Conservation (phyloP, 2,797 vertebrate genomes). For the Sebastiscus albofasciatus region DNA sequence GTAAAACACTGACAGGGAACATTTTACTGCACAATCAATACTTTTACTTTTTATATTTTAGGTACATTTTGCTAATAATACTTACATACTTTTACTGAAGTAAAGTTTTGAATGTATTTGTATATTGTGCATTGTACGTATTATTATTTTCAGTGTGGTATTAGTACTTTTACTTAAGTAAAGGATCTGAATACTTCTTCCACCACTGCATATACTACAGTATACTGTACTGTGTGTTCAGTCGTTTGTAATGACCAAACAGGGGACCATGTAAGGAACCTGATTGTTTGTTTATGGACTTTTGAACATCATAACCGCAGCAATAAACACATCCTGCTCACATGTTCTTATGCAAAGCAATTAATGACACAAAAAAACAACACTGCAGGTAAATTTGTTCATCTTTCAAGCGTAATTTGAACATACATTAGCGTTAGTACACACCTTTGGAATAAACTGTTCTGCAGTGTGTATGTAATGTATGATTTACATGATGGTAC, state of each 20-base stretch:
- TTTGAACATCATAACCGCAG: not conserved
- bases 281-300: not conserved
- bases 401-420: not conserved
- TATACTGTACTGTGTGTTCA: not conserved
- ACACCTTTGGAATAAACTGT: slow-evolving; percentile 18
- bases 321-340: not conserved
- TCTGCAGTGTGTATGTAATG: slow-evolving; percentile 16
- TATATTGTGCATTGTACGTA: too few relatives aligned
- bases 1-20: not conserved
- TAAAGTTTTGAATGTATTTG: too few relatives aligned
- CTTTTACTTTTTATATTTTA: not conserved
- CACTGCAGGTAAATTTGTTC: not conserved
- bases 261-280: not conserved
- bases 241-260: not conserved
- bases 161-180: not conserved
- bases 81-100: too few relatives aligned
- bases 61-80: not conserved
- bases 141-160: not conserved
- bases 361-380: not conserved
- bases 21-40: not conserved
- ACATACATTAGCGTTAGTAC: not conserved
- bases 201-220: not conserved
- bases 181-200: not conserved
- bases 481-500: slow-evolving; percentile 14
- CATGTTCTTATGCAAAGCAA: not conserved